Conservation (phyloP, 2,888 invertebrate species). For the Microctonus brassicae region DNA sequence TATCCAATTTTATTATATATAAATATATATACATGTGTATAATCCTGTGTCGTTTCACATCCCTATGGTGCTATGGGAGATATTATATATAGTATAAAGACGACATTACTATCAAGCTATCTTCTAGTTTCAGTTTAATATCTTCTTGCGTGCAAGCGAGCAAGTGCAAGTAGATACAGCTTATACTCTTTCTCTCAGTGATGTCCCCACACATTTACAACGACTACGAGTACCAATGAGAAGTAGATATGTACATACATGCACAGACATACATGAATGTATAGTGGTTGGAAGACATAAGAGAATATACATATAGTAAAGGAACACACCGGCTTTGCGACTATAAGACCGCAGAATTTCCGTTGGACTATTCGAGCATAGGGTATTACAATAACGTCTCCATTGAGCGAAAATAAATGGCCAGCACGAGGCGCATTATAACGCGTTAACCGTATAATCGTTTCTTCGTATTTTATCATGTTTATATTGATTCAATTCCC, state of each 20-base stretch:
- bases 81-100: slow-evolving; percentile 45
- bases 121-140: slow-evolving; percentile 47
- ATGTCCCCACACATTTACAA: background rate
- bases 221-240: slow-evolving; percentile 4
- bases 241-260: background rate
- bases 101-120: slow-evolving; percentile 45
- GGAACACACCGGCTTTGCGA: slow-evolving; percentile 20
- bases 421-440: slow-evolving; percentile 6
- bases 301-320: background rate
- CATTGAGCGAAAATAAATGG: slow-evolving; percentile 38
- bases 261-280: background rate
- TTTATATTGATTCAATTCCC: background rate
- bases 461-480: background rate
- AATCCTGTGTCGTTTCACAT: slow-evolving; percentile 17
- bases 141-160: slow-evolving; percentile 35
- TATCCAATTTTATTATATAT: slow-evolving; percentile 30
- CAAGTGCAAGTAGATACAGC: slow-evolving; percentile 1
- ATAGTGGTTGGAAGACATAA: background rate
- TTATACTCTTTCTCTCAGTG: background rate
- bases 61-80: slow-evolving; percentile 20
- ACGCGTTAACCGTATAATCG: slow-evolving; percentile 16
- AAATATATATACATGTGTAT: slow-evolving; percentile 22
- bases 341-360: slow-evolving; percentile 22
- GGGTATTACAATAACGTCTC: slow-evolving; percentile 40
- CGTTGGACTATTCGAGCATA: slow-evolving; percentile 24